Conservation (phyloP, 2,888 invertebrate species). For the Athalia rosae region DNA sequence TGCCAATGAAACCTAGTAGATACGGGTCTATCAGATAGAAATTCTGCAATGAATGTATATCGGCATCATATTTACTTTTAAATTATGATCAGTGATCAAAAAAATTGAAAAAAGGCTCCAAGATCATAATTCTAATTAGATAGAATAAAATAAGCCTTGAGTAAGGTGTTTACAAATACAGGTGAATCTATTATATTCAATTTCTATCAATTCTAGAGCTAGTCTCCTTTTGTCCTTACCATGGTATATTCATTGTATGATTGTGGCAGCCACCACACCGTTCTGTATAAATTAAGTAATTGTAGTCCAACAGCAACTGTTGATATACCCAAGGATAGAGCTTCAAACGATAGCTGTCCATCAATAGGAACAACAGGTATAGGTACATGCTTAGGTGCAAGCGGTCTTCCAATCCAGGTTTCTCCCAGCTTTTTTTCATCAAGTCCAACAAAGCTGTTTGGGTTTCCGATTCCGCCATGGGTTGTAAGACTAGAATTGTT, state of each 20-base stretch:
- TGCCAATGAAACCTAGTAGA: constrained; percentile 88
- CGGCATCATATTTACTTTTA: constrained; percentile 12
- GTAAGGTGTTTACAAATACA: no score
- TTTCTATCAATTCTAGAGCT: not conserved
- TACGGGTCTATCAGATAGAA: constrained; percentile 95
- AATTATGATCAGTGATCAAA: constrained; percentile 31
- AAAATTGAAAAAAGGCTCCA: constrained; percentile 6
- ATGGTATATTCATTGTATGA: constrained; percentile 91
- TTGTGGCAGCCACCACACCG: constrained; percentile 98
- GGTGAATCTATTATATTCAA: no score
- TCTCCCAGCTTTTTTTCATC: constrained; percentile 67
- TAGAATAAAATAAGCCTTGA: no score
- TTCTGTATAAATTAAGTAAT: constrained; percentile 95
- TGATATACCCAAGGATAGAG: constrained; percentile 88
- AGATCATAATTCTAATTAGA: no score
- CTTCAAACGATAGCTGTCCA: constrained; percentile 89
- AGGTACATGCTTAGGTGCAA: constrained; percentile 87
- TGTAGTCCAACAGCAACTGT: constrained; percentile 88
- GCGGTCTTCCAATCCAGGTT: constrained; percentile 69
- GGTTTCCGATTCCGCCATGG: constrained; percentile 53
- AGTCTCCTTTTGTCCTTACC: constrained; percentile 76
- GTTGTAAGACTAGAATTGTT: constrained; percentile 47
- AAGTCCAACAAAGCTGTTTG: constrained; percentile 40
- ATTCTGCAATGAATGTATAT: constrained; percentile 82
- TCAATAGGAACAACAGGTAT: constrained; percentile 87